Conservation (phyloP, 2,888 invertebrate genomes). For the Oxystoma pomonae region DNA sequence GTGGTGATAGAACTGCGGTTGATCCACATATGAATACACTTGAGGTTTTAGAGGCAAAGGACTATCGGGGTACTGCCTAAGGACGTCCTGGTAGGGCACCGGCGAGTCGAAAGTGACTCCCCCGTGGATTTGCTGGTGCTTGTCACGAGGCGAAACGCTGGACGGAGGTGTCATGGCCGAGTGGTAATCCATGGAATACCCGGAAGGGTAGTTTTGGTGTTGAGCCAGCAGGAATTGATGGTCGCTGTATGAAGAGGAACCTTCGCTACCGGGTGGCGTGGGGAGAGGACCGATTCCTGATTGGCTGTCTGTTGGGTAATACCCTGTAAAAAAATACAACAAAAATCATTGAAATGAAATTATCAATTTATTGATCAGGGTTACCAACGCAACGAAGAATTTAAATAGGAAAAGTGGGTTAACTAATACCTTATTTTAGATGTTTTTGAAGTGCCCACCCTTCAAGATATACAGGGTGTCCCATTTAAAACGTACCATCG, state of each 20-base stretch:
- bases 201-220: conserved; percentile 57
- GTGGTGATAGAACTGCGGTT: conserved; percentile 82
- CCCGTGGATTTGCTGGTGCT: conserved; percentile 60
- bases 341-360: too few relatives aligned
- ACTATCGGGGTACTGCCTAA: conserved; percentile 60
- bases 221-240: conserved; percentile 57
- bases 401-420: too few relatives aligned
- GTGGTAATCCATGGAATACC: conserved; percentile 75
- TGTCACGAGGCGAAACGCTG: conserved; percentile 93
- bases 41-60: conserved; percentile 85
- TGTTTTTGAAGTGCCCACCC: too few relatives aligned
- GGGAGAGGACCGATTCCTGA: conserved; percentile 73
- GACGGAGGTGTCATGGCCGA: conserved; percentile 96
- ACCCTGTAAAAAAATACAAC: too few relatives aligned
- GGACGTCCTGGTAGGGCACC: conserved; percentile 51
- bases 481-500: too few relatives aligned
- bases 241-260: conserved; percentile 67
- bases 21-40: conserved; percentile 76
- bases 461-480: too few relatives aligned
- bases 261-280: conserved; percentile 87
- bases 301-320: conserved; percentile 55
- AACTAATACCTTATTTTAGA: too few relatives aligned
- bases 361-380: too few relatives aligned
- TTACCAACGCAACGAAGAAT: too few relatives aligned
- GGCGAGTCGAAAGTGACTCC: conserved; percentile 51